Evolutionary conservation across 2,888 invertebrate species (phyloP).

Genomic region (Apotomis turbidana): DNA sequence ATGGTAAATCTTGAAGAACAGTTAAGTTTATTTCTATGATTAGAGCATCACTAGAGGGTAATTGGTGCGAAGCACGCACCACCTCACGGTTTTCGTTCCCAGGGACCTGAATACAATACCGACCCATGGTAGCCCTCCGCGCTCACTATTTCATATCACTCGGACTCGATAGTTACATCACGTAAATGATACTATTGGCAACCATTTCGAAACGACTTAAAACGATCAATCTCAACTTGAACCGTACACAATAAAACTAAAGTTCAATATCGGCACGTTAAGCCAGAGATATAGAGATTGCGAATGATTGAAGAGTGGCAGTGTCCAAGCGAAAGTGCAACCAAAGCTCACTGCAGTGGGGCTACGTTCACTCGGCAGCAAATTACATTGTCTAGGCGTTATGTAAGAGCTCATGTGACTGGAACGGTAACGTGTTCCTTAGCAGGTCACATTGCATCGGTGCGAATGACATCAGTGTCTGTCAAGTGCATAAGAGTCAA

Average conservation of each 20-base stretch:
- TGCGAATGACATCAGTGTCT: slow-evolving; percentile 78
- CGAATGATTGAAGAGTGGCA: slow-evolving; percentile 60
- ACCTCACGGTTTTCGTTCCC: slow-evolving; percentile 56
- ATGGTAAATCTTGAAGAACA: slow-evolving; percentile 49
- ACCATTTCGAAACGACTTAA: slow-evolving; percentile 54
- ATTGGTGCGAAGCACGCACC: slow-evolving; percentile 53
- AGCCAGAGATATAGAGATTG: slow-evolving; percentile 51
- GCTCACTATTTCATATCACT: slow-evolving; percentile 65
- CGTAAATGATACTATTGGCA: slow-evolving; percentile 71
- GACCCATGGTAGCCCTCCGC: slow-evolving; percentile 53
- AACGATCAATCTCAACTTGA: slow-evolving; percentile 48
- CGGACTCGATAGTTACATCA: slow-evolving; percentile 75
- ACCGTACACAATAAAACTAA: slow-evolving; percentile 51
- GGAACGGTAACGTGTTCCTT: slow-evolving; percentile 79
- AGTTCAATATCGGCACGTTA: slow-evolving; percentile 53
- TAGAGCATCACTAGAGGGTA: slow-evolving; percentile 50
- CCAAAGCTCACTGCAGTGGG: slow-evolving; percentile 63
- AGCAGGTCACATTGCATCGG: slow-evolving; percentile 78
- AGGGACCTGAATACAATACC: slow-evolving; percentile 60
- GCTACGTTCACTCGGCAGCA: slow-evolving; percentile 61
- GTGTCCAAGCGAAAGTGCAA: slow-evolving; percentile 70
- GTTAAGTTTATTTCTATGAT: slow-evolving; percentile 53
- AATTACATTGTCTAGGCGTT: slow-evolving; percentile 73
- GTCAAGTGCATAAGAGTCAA: slow-evolving; percentile 80
- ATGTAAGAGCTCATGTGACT: slow-evolving; percentile 76